phyloP scores from a whole-genome alignment of 2,797 vertebrate genomes.

The Megaceryle alcyon region DNA sequence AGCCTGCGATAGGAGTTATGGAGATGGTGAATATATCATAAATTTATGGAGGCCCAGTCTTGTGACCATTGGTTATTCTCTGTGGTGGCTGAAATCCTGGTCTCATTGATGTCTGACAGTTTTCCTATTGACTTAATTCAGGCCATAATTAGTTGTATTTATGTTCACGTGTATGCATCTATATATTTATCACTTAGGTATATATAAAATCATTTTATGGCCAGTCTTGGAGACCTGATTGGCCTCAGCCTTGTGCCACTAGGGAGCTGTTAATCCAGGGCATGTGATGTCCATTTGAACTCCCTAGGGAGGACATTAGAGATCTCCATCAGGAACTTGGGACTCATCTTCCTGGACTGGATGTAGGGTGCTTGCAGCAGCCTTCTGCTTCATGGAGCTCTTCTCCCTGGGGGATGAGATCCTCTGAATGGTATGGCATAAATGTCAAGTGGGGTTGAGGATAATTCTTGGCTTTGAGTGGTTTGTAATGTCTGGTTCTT shows the following conservation, averaged over 20 bases:
- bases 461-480: background rate
- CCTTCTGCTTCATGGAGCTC: background rate
- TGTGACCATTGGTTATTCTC: background rate
- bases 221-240: background rate
- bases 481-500: background rate
- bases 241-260: background rate
- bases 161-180: background rate
- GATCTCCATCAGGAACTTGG: background rate
- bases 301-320: background rate
- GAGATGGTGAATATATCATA: background rate
- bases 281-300: background rate
- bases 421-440: background rate
- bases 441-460: background rate
- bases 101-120: background rate
- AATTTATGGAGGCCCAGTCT: background rate
- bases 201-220: background rate
- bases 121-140: background rate
- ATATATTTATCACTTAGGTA: background rate
- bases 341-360: background rate
- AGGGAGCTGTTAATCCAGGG: background rate
- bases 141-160: background rate
- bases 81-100: background rate
- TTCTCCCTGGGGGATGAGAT: background rate
- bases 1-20: background rate
- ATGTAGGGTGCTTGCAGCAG: background rate